Conservation (phyloP, 2,888 invertebrate species). For the Melipona bicolor region DNA sequence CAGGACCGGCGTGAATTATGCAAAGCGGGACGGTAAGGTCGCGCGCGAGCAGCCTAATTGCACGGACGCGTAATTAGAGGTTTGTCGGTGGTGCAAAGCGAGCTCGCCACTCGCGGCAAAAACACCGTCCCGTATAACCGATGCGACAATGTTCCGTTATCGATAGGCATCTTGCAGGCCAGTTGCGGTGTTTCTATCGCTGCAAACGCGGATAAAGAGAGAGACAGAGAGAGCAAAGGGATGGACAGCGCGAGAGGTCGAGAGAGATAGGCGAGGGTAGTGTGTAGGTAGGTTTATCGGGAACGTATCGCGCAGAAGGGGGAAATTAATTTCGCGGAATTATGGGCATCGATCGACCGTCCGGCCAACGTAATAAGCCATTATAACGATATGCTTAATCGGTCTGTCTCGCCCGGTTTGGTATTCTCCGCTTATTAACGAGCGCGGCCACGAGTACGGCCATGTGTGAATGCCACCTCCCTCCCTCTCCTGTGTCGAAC, state of each 20-base stretch:
- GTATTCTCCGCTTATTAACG: slow-evolving; percentile 66
- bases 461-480: slow-evolving; percentile 40
- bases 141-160: slow-evolving; percentile 42
- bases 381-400: slow-evolving; percentile 73
- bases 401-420: slow-evolving; percentile 23
- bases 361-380: slow-evolving; percentile 66
- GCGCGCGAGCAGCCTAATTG: slow-evolving; percentile 36
- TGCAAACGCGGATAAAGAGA: slow-evolving; percentile 3
- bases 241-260: neutral
- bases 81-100: slow-evolving; percentile 14
- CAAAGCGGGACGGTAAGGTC: neutral
- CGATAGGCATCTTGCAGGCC: slow-evolving; percentile 39
- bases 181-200: slow-evolving; percentile 39
- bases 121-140: slow-evolving; percentile 1
- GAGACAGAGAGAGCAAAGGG: neutral
- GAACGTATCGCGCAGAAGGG: slow-evolving; percentile 20
- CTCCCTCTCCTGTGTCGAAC: neutral
- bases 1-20: neutral
- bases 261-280: neutral
- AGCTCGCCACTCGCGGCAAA: slow-evolving; percentile 6
- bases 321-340: slow-evolving; percentile 67
- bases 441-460: slow-evolving; percentile 42
- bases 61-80: slow-evolving; percentile 26
- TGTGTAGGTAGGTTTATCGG: slow-evolving; percentile 26
- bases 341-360: slow-evolving; percentile 54